Evolutionary conservation across 2,797 vertebrate species (phyloP), one percentile per base, ranked within the genome.

Genomic region (Pachyuromys duprasi): DNA sequence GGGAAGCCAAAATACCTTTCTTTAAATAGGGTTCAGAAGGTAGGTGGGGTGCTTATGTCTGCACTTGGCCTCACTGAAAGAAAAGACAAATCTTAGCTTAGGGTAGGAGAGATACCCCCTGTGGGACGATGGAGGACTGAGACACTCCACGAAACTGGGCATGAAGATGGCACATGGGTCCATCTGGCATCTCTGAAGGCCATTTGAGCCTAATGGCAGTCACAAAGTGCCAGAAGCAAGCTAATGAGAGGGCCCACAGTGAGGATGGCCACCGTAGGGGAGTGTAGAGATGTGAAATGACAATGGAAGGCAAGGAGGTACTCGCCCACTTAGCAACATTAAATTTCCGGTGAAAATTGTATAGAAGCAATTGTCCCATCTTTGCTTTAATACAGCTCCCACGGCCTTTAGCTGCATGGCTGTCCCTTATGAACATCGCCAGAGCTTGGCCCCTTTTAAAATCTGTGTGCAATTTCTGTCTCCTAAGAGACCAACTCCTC

Each of bases 401-500:
- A 15, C 8, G 42, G 24, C 63, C 42, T 53, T 69, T 69, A 24
- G 31, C 82, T 53, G 6, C 12, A 7, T 67, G 42, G 63, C 49
- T 84, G 42, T 22, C 42, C 63, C 11, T 84, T 49, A 24, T 86
- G 82, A 22, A n/a, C 5, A n/a, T 53, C n/a, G 63, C 63, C 82
- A 53, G 62, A 69, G 31, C n/a, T n/a, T 69, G 63, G n/a, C 11
- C 62, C 63, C 42, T 84, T 67, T 67, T 33, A 49, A 67, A 84
- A 67, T 84, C 42, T n/a, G 42, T 84, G 42, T 84, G 63, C 42
- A 84, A 24, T 49, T 67, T 84, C 82, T 67, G 62, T 67, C 42
- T 84, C 63, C 62, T 49, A 84, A 84, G 67, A 93, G 74, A 42
- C 49, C 86, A 42, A 62, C 42, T 95, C 65, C 86, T 91, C 15